A percentile compares a stretch with the other conserved stretches of the same genome.
Evolutionary conservation across 2,113 vertebrate genomes (phyloP).

Genomic region (Paracanthobrama guichenoti): DNA sequence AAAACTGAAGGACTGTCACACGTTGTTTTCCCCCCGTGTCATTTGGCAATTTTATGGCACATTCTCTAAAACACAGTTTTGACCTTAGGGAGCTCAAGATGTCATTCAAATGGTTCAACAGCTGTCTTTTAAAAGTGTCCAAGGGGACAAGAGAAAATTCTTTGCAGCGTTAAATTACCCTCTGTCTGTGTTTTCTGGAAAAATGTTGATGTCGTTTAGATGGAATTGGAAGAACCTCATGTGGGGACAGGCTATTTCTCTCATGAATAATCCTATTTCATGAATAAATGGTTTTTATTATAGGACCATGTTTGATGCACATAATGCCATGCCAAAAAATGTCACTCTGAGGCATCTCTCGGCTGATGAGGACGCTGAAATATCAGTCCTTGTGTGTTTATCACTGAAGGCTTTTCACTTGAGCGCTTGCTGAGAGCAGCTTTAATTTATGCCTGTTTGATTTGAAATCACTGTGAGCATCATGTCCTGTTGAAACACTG

Average conservation of each 20-base stretch:
- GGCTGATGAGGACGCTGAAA: conserved; percentile 50
- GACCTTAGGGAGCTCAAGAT: conserved; percentile 29
- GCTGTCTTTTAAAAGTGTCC: conserved; percentile 32
- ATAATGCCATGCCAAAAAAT: conserved; percentile 64
- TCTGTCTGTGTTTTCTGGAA: conserved; percentile 28
- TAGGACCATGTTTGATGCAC: conserved; percentile 44
- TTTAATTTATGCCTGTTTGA: conserved; percentile 70
- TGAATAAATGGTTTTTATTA: conserved; percentile 62
- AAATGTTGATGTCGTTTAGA: conserved; percentile 32
- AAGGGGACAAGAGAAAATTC: conserved; percentile 18
- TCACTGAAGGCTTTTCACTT: conserved; percentile 47
- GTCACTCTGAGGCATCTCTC: conserved; percentile 42
- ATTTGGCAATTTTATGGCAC: neutral
- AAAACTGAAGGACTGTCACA: neutral
- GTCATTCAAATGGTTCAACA: conserved; percentile 37
- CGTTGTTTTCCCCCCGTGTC: neutral
- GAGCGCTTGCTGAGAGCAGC: conserved; percentile 51
- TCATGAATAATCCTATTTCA: conserved; percentile 70
- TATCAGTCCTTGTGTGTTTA: conserved; percentile 59
- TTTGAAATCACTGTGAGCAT: conserved; percentile 58
- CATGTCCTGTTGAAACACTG: neutral
- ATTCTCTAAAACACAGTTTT: conserved; percentile 27
- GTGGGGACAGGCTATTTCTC: conserved; percentile 32
- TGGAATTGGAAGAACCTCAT: conserved; percentile 31
- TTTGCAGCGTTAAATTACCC: conserved; percentile 35